Evolutionary conservation across 2,113 vertebrate genomes (phyloP), one percentile per base, ranked within the genome.

Genomic region (Myotis davidii): DNA sequence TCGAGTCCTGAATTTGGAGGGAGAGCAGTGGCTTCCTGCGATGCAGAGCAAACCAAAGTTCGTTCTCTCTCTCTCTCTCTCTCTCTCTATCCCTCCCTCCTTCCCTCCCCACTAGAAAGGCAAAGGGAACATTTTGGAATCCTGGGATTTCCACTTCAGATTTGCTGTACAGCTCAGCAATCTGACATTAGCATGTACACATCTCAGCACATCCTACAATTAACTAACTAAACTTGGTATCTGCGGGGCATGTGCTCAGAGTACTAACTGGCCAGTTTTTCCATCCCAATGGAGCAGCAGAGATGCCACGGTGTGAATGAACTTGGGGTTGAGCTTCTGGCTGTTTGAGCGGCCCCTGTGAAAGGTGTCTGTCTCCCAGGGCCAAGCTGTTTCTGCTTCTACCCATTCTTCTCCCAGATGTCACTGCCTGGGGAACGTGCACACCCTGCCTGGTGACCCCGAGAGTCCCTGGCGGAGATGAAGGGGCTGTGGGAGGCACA

Each of bases 401-500:
- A n/a, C 39, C 42, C 21, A 64, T 97, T 97, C 92, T 88, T 90
- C 92, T 94, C 86, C 37, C 91, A 70, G 94, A 81, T 94, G 92
- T 91, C 70, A 20, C 93, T 88, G 92, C 88, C 65, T 96, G 94
- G 97, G 94, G 94, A 94, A 64, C 90, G 92, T 90, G 8, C 25
- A 11, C 56, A 61, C 25, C 97, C 93, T 95, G 92, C 92, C 90
- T 39, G 96, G 90, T 96, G 95, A 84, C 82, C 90, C 48, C 86
- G 94, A 95, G 95, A 92, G 93, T 21, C 93, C 97, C 95, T 95
- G 74, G 93, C 96, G 93, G 90, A 81, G 97, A 95, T 74, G 90
- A 97, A 97, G 94, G 86, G 93, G 77, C 91, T 70, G 88, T 34
- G 69, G 97, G 97, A 97, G 96, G 90, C 1, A 1, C 17, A 2